Base-by-base conservation (phyloP, 2,113 vertebrate genomes). In the Podarcis cretensis region DNA sequence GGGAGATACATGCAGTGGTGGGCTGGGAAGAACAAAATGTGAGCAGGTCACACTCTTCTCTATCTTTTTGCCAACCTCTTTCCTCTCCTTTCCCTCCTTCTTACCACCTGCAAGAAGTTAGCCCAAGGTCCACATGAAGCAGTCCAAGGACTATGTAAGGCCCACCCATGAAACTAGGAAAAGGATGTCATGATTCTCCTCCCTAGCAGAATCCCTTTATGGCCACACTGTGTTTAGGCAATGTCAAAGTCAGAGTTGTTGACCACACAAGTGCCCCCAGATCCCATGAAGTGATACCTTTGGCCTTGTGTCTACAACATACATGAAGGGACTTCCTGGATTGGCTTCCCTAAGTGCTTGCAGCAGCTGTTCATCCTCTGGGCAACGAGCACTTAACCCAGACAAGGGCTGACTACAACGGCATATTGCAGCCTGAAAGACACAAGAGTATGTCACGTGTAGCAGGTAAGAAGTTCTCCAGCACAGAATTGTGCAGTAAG, bases 251-350 rank as follows among this genome's bases (percentile, higher is more conserved):
- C 35, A 23, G 59, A 85, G 0, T 68, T 0, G 0, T 1, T 5
- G 86, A 84, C n/a, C 84, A 81, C 6, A 32, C 0, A 32, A 81
- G 86, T 63, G 93, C 73, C 63, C 91, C 80, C 77, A 48, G 95
- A 77, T 66, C 81, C 84, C 40, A 2, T 3, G 81, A 86, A 90
- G 54, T 86, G 66, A 75, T 96, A 98, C 97, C 97, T 98, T 98
- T 91, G 97, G 97, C 91, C 97, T 97, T 5, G 97, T 98, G 95
- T 98, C 97, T 94, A 98, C 97, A 91, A 98, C 97, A 93, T 98
- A 98, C 96, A 98, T 97, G 95, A 97, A 98, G 81, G 96, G 91
- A 87, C 96, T 97, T 84, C 94, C 94, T 1, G 97, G 97, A 85
- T 98, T 98, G 63, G 97, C 96, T 86, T 96, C 95, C 89, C 96